Conservation (phyloP, 2,888 invertebrate species). For the Sesamia inferens region DNA sequence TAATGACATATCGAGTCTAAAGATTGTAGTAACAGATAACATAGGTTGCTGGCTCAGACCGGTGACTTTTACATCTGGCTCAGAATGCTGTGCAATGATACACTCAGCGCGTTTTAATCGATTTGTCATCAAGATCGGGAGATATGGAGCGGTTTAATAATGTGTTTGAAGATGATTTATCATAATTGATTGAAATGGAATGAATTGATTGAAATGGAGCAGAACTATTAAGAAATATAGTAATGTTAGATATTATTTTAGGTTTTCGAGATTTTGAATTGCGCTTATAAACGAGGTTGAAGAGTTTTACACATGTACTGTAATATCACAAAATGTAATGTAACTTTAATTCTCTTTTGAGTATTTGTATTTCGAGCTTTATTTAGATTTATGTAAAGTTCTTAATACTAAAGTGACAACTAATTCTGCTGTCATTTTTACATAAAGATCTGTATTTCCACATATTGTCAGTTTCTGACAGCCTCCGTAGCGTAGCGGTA, state of each 20-base stretch:
- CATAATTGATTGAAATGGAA: conserved; percentile 25
- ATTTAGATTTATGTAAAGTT: too few species aligned
- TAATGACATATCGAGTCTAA: conserved; percentile 49
- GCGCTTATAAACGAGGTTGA: too few species aligned
- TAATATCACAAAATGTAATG: too few species aligned
- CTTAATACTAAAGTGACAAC: too few species aligned
- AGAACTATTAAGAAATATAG: not conserved
- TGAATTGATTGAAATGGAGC: not conserved
- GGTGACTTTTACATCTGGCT: conserved; percentile 53
- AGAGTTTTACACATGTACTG: too few species aligned
- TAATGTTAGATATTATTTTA: not conserved
- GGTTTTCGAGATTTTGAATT: not conserved
- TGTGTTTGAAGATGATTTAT: conserved; percentile 41
- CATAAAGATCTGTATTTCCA: too few species aligned
- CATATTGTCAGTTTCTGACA: too few species aligned
- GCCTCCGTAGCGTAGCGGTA: too few species aligned
- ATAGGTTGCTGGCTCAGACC: conserved; percentile 52
- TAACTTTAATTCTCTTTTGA: too few species aligned
- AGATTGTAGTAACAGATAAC: conserved; percentile 45
- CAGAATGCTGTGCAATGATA: conserved; percentile 52
- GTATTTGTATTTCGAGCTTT: too few species aligned
- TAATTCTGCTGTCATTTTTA: too few species aligned
- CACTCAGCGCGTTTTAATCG: conserved; percentile 45
- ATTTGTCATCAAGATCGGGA: conserved; percentile 54
- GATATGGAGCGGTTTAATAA: conserved; percentile 31